Evolutionary conservation across 2,888 invertebrate genomes (phyloP).

Genomic region (Thereva nobilitata): DNA sequence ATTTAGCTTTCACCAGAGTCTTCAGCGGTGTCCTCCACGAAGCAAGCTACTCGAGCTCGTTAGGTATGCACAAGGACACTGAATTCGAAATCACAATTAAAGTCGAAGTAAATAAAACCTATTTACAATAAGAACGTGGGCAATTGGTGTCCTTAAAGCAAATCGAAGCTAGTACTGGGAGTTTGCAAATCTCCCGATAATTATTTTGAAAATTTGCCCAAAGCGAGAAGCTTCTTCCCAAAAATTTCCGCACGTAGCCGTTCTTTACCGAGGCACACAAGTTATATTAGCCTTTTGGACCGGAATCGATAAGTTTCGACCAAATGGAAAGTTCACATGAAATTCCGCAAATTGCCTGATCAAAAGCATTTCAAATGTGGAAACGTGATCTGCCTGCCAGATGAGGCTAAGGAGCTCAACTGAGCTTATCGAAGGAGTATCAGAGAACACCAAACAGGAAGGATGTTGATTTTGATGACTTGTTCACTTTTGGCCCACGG

Average conservation of each 20-base stretch:
- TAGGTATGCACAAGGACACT: too few relatives aligned
- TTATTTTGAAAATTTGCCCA: too few relatives aligned
- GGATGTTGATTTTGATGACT: slow-evolving; percentile 32
- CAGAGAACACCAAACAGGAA: slow-evolving; percentile 27
- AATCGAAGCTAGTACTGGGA: too few relatives aligned
- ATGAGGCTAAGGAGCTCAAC: slow-evolving; percentile 20
- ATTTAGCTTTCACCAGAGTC: too few relatives aligned
- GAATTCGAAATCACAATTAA: too few relatives aligned
- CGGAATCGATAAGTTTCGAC: slow-evolving; percentile 32
- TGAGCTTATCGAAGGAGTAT: slow-evolving; percentile 22
- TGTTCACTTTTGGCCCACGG: slow-evolving; percentile 29
- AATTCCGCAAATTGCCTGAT: slow-evolving; percentile 34
- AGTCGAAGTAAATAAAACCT: too few relatives aligned
- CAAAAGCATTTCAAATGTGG: slow-evolving; percentile 34
- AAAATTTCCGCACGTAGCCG: slow-evolving; percentile 16
- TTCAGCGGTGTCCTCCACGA: too few relatives aligned
- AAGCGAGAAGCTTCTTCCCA: too few relatives aligned
- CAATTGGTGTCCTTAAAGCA: too few relatives aligned
- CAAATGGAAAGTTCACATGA: slow-evolving; percentile 34
- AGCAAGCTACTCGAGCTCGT: too few relatives aligned
- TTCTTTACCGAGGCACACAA: background rate
- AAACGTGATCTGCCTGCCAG: slow-evolving; percentile 26
- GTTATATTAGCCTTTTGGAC: slow-evolving; percentile 16
- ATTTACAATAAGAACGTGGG: too few relatives aligned
- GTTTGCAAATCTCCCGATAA: too few relatives aligned